Conservation (phyloP, 2,113 vertebrate genomes). For the Mustela lutreola region DNA sequence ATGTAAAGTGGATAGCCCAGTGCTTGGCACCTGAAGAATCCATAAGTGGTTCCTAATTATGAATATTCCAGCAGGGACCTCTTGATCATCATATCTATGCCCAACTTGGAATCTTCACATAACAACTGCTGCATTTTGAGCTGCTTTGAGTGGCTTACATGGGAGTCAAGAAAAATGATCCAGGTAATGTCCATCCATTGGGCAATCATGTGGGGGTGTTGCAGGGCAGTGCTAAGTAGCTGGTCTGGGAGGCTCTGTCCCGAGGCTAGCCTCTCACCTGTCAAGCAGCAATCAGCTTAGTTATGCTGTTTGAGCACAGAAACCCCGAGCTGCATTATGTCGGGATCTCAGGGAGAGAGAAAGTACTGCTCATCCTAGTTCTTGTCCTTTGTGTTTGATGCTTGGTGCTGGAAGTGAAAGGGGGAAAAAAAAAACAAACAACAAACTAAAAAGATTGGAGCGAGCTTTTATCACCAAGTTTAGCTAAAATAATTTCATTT, state of each 20-base stretch:
- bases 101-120: background rate
- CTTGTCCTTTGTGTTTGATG: background rate
- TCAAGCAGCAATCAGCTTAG: background rate
- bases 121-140: constrained; percentile 7
- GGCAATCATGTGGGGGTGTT: background rate
- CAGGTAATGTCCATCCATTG: background rate
- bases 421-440: background rate
- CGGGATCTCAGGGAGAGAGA: background rate
- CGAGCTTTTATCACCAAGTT: background rate
- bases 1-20: background rate
- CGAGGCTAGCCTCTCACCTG: background rate
- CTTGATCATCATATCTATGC: background rate
- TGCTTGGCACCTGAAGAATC: background rate
- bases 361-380: background rate
- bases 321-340: fast-evolving
- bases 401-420: background rate
- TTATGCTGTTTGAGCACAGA: fast-evolving
- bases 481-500: constrained; percentile 29
- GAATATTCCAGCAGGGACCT: background rate
- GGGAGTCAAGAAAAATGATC: background rate
- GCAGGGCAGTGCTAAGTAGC: background rate
- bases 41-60: background rate
- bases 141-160: constrained; percentile 17
- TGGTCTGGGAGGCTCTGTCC: background rate
- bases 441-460: background rate